Evolutionary conservation across 2,797 vertebrate genomes (phyloP), one percentile per base, ranked within the genome.

Genomic region (Artibeus lituratus): DNA sequence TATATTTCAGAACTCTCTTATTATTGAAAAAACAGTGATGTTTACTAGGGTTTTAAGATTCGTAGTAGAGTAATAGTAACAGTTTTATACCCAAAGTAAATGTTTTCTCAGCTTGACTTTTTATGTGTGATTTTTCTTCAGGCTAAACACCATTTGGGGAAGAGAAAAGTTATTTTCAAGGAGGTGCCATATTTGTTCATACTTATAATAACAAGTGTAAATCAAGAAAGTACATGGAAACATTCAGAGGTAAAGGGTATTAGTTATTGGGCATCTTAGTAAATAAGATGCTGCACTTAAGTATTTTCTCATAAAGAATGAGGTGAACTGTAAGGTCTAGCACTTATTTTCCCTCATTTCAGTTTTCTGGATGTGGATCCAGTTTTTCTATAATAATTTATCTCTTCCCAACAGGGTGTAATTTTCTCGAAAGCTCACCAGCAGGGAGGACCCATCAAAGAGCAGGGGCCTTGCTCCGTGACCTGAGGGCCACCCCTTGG

Each of bases 51-150:
- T 74, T 94, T 57, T 44, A 74, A 69, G 76, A 74, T 32, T 37
- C n/a, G 76, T 29, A 59, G 74, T 3, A 72, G 35, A 76, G 78
- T 47, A n/a, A n/a, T 10, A 76, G 15, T 12, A 94, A 42, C 0
- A 18, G 47, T 97, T 97, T 93, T 91, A 8, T 14, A 65, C 12
- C 24, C 78, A 53, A 35, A 69, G 32, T 7, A 73, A 87, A 78
- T 11, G 49, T 4, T 91, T 26, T 70, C 7, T 35, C 86, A n/a
- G 6, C 21, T 95, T 94, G 62, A 96, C 19, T 37, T 84, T 94
- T 76, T 72, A 7, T 39, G n/a, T 2, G 18, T 82, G 14, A 22
- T 44, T 96, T 98, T 92, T 10, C 80, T 96, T 91, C 90, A 95
- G 53, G 51, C 32, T 88, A 35, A 92, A 96, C 93, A 3, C 19